Conservation (phyloP, 2,888 invertebrate species). For the Geophilus truncorum region DNA sequence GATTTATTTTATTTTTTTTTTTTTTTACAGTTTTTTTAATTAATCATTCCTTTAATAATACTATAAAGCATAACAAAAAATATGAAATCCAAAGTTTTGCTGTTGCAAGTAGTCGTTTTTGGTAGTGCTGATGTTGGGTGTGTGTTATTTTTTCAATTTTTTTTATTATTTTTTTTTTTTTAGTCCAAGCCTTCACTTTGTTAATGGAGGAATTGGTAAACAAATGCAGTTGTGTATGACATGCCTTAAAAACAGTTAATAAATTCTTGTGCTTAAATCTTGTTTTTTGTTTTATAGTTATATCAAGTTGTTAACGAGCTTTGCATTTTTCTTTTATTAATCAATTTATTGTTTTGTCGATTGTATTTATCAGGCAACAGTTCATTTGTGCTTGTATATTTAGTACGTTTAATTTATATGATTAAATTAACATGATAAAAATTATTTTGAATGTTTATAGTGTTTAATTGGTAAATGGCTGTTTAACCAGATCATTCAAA, state of each 20-base stretch:
- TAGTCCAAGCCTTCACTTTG: constrained; percentile 2
- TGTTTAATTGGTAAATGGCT: not conserved
- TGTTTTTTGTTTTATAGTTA: not conserved
- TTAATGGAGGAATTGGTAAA: not conserved
- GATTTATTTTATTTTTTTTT: no score
- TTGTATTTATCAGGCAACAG: no score
- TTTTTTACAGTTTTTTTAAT: not conserved
- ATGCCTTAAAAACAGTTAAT: constrained; percentile 29
- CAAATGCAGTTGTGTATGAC: constrained; percentile 22
- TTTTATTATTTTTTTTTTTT: not conserved
- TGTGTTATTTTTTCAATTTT: not conserved
- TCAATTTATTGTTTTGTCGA: no score
- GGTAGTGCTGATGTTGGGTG: constrained; percentile 27
- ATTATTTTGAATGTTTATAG: no score
- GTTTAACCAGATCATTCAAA: no score
- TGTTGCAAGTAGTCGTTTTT: constrained; percentile 3
- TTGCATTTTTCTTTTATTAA: no score
- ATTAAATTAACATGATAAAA: no score
- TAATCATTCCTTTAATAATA: constrained; percentile 4
- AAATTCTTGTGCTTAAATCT: constrained; percentile 6
- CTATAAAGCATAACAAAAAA: not conserved
- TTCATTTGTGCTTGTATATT: no score
- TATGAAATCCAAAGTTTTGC: not conserved
- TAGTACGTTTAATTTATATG: no score
- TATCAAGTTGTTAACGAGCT: not conserved